Evolutionary conservation across 2,888 invertebrate species (phyloP), one percentile per base, ranked within the genome.

Genomic region (Pardosa pseudoannulata): DNA sequence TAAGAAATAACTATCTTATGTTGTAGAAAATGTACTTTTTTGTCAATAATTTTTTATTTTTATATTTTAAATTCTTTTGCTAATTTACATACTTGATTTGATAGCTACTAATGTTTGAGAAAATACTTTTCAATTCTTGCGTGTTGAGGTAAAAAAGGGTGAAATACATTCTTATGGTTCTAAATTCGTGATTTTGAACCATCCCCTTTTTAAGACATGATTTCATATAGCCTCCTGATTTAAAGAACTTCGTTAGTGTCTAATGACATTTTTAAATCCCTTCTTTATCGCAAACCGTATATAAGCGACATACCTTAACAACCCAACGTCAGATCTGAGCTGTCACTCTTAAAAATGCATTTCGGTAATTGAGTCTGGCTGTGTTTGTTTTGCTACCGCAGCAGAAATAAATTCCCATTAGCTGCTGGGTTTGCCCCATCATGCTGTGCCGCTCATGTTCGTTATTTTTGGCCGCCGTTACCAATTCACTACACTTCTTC

Each of bases 341-440:
- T 39, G 62, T 76, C 76, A 64, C 23, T 67, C 39, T 74, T 64
- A 41, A 74, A 70, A 70, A 67, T 68, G 68, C 23, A 62, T 70
- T 56, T 56, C 19, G 50, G 76, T 82, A 76, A 76, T 76, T 76
- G 82, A 82, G 82, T 76, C 76, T 41, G 62, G 82, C 46, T 39
- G 71, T 75, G 81, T 82, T 82, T 82, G 76, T 82, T 76, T 82
- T 76, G 82, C 82, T 76, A 36, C 50, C 65, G 64, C 76, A 65
- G 82, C 82, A 76, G 76, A 82, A 82, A 82, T 82, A 82, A 82
- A 82, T 82, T 82, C 75, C 82, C 82, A 82, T 82, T 82, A 82
- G 75, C 82, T 76, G 71, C 82, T 72, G 75, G 56, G 36, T 73
- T 73, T 36, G 67, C 80, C 50, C 73, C 65, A n/a, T 56, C 67